Conservation (phyloP, 2,797 vertebrate species). For the Euthynnus affinis region DNA sequence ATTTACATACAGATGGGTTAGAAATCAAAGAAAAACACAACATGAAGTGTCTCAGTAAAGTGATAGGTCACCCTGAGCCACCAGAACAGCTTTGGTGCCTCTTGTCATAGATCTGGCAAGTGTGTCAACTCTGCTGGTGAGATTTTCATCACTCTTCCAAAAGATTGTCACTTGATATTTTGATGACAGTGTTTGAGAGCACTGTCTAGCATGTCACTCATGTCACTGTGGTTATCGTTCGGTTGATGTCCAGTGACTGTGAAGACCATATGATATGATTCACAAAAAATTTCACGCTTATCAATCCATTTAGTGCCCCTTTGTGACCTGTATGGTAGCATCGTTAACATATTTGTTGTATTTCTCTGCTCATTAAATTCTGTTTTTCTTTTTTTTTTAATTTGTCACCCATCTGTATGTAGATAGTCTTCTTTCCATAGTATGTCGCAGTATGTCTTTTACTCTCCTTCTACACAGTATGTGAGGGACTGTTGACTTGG, state of each 20-base stretch:
- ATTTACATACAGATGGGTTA: neutral
- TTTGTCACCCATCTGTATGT: too few species aligned
- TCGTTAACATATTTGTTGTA: neutral
- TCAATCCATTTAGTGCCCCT: slow-evolving; percentile 18
- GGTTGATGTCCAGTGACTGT: neutral
- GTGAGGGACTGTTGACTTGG: too few species aligned
- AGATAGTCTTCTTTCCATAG: neutral
- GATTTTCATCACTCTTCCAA: neutral
- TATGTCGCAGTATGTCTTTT: too few species aligned
- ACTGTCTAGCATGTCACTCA: neutral
- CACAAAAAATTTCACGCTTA: neutral
- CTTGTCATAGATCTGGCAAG: too few species aligned
- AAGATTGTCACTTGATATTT: neutral
- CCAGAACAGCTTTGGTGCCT: too few species aligned
- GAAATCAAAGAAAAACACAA: neutral
- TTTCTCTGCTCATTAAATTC: too few species aligned
- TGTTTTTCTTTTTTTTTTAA: too few species aligned
- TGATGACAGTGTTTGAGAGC: neutral
- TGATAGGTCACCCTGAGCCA: neutral
- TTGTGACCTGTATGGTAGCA: neutral
- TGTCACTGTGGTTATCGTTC: neutral
- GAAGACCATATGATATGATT: neutral
- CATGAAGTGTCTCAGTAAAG: neutral
- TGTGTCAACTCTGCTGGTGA: too few species aligned
- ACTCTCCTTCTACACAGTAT: neutral